A percentile compares a stretch with the other conserved stretches of the same genome.
These are phyloP conservation scores for Orthosia incerta DNA, from an alignment of 2,888 invertebrate genomes.

Conservation along the genomic window DNA sequence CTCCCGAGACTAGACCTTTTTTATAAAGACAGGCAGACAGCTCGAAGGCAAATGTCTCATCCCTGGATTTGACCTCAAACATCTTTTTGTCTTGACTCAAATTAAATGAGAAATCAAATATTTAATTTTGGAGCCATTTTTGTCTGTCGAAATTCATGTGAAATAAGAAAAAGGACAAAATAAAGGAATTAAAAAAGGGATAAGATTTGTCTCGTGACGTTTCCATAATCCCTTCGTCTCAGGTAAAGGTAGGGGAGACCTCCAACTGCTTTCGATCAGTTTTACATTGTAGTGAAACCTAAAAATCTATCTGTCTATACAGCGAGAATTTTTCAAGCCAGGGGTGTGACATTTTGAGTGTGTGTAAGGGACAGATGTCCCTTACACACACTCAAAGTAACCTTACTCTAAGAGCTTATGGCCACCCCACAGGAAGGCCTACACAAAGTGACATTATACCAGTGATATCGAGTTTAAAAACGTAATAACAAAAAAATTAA, in stretches of 20 bases:
- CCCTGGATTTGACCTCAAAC: constrained; percentile 16
- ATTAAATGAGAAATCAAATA: constrained; percentile 17
- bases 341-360: too few relatives aligned
- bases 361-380: too few relatives aligned
- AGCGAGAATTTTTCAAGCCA: too few relatives aligned
- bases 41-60: background rate
- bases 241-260: background rate
- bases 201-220: background rate
- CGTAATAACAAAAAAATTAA: too few relatives aligned
- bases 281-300: background rate
- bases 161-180: background rate
- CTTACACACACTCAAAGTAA: too few relatives aligned
- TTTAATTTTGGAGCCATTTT: constrained; percentile 9
- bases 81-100: constrained; percentile 10
- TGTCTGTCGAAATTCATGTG: background rate
- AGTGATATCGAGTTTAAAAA: too few relatives aligned
- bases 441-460: too few relatives aligned
- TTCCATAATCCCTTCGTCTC: background rate
- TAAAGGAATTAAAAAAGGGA: too few relatives aligned
- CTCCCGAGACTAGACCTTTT: constrained; percentile 12
- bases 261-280: background rate
- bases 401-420: too few relatives aligned
- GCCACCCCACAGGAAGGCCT: too few relatives aligned
- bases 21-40: constrained; percentile 2
- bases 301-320: background rate